These are phyloP conservation scores for Drosophila miranda DNA, from an alignment of 1,140 invertebrate species.

Conservation along the genomic window DNA sequence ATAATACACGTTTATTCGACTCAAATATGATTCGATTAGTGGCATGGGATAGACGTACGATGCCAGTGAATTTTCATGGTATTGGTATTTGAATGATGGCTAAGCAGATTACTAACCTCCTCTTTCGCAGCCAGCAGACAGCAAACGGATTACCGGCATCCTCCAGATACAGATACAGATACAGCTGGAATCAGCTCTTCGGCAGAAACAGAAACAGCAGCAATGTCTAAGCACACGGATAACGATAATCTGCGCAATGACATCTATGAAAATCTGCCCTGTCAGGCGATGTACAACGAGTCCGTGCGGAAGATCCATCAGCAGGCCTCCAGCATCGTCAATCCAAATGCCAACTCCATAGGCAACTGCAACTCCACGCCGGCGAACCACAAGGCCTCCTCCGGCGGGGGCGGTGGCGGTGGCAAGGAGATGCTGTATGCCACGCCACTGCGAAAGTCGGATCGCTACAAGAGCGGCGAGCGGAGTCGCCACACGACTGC, in stretches of 20 bases:
- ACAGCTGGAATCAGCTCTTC: slow-evolving; percentile 8
- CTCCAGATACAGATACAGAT: slow-evolving; percentile 24
- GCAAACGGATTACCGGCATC: slow-evolving; percentile 55
- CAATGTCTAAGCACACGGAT: slow-evolving; percentile 81
- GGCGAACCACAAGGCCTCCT: slow-evolving; percentile 43
- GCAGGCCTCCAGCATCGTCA: slow-evolving; percentile 52
- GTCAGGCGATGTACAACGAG: slow-evolving; percentile 82
- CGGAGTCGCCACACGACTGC: slow-evolving; percentile 51
- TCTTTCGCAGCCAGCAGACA: slow-evolving; percentile 15
- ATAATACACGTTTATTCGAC: background rate
- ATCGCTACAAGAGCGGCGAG: slow-evolving; percentile 81
- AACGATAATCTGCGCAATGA: slow-evolving; percentile 82
- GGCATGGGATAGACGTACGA: no score
- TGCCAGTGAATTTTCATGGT: slow-evolving; percentile 7
- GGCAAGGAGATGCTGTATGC: slow-evolving; percentile 81
- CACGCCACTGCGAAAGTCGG: slow-evolving; percentile 78
- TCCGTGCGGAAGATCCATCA: slow-evolving; percentile 81
- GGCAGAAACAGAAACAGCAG: slow-evolving; percentile 15
- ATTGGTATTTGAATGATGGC: slow-evolving; percentile 5
- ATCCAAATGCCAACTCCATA: slow-evolving; percentile 67
- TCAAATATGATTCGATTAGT: background rate
- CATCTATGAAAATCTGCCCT: slow-evolving; percentile 81
- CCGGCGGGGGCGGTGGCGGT: slow-evolving; percentile 1
- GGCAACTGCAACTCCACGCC: slow-evolving; percentile 59
- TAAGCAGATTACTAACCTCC: slow-evolving; percentile 17